These are phyloP conservation scores for Xanthia icteritia DNA, from an alignment of 2,888 invertebrate species.

Conservation along the genomic window DNA sequence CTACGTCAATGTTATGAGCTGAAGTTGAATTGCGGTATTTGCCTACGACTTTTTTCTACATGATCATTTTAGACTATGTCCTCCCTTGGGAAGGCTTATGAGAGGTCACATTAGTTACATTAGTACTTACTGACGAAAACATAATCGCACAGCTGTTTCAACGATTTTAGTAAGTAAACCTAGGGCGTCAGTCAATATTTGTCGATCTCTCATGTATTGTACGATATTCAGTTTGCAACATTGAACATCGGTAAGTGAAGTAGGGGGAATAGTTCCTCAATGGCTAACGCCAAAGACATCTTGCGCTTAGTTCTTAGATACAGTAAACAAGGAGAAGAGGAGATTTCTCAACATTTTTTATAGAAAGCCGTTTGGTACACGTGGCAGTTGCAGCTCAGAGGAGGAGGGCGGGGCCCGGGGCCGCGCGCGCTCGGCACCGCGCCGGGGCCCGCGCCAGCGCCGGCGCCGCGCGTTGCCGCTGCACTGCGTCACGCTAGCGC, in stretches of 20 bases:
- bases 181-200: background rate
- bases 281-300: background rate
- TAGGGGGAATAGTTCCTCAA: background rate
- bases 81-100: background rate
- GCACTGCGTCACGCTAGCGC: conserved; percentile 80
- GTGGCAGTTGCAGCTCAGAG: conserved; percentile 68
- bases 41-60: background rate
- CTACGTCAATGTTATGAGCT: background rate
- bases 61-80: too few relatives aligned
- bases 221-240: background rate
- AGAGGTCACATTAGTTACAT: background rate
- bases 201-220: background rate
- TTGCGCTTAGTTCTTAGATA: background rate
- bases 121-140: background rate
- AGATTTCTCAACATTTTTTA: background rate
- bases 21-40: too few relatives aligned
- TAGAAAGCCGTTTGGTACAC: conserved; percentile 26
- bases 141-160: background rate
- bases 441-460: conserved; percentile 63
- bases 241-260: background rate
- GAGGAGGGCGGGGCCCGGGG: conserved; percentile 73
- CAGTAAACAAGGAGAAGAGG: conserved; percentile 9
- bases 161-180: background rate
- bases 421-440: conserved; percentile 72
- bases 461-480: conserved; percentile 82